Evolutionary conservation across 2,888 invertebrate species (phyloP), one percentile per base, ranked within the genome.

Genomic region (Lasioglossum lativentre): DNA sequence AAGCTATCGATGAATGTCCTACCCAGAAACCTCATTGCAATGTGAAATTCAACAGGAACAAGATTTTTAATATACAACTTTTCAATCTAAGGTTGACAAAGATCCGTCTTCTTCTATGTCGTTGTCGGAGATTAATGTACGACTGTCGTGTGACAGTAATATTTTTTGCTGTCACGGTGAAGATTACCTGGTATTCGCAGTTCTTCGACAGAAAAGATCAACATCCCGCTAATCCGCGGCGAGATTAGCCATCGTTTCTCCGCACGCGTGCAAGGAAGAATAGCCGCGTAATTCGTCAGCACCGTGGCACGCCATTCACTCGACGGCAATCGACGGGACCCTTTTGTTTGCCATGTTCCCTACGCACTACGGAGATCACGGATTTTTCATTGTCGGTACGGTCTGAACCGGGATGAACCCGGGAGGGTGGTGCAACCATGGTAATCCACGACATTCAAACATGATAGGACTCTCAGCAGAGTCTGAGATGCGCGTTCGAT

Each of bases 281-380:
- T 80, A 71, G 78, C 81, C 75, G 77, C 76, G 83, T 83, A 88
- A 90, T 90, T 90, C 85, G 90, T 86, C 80, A 70, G 77, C 85
- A 80, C 82, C 80, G 75, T 76, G 83, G 77, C 75, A 66, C 74
- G 81, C 80, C 80, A 85, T 88, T 90, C 91, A 88, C 77, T 83
- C 75, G 34, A 23, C 34, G 75, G 77, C 63, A 84, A 78, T 88
- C 82, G 80, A 71, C 80, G 75, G 74, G 88, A 80, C 85, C 85
- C 89, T 90, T 90, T 85, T 87, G 85, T 87, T 80, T 76, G 75
- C 75, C 30, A 34, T 52, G 75, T 30, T 66, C 63, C 77, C 66
- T 66, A 45, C 72, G 27, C 70, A n/a, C 56, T 34, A 38, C 71
- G 34, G 52, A 77, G 75, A 42, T 75, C 71, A 40, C 12, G 86